These are phyloP conservation scores for Calidris pugnax DNA, from an alignment of 2,113 vertebrate species.

Conservation along the genomic window DNA sequence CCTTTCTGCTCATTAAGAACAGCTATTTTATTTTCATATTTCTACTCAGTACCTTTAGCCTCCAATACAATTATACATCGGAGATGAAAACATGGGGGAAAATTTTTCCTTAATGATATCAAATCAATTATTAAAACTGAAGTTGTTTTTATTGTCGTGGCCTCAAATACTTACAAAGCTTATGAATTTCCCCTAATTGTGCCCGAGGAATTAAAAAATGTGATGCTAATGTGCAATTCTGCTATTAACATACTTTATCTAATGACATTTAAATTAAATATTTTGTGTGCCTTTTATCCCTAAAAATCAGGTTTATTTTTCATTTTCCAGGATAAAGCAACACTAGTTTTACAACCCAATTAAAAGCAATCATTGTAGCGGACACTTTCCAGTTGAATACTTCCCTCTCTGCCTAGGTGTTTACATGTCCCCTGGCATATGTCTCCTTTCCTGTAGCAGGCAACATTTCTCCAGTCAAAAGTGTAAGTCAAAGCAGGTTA, in stretches of 20 bases:
- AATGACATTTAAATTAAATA: background rate
- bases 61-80: background rate
- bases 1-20: background rate
- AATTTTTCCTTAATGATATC: background rate
- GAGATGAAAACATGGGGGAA: background rate
- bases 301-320: background rate
- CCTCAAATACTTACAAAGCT: background rate
- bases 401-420: background rate
- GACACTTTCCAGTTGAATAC: background rate
- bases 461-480: background rate
- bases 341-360: background rate
- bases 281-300: background rate
- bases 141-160: background rate
- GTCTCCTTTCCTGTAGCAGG: background rate
- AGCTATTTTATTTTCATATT: background rate
- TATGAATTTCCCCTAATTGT: background rate
- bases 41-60: background rate
- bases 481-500: background rate
- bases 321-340: background rate
- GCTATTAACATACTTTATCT: background rate
- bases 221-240: background rate
- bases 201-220: background rate
- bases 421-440: background rate
- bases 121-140: conserved; percentile 24
- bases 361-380: background rate